Evolutionary conservation across 1,140 invertebrate genomes (phyloP), one percentile per base, ranked within the genome.

Genomic region (Drosophila ambigua): DNA sequence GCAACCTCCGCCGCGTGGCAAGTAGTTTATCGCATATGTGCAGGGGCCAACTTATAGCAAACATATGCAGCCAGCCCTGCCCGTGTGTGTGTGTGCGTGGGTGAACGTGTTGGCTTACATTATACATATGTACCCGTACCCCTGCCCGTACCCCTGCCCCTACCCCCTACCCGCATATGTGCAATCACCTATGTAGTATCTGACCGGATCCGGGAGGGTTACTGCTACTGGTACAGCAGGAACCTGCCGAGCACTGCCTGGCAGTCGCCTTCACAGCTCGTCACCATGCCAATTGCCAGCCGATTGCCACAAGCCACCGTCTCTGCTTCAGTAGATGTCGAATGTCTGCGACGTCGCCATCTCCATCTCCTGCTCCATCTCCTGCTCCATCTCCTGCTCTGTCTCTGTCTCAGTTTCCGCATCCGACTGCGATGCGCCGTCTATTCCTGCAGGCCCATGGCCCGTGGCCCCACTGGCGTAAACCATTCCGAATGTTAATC

Each of bases 11-110:
- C 52, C 31, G 53, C 59, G 72, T 75, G 68, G 65, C 78, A 87
- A 87, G 79, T 87, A 82, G 82, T 87, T 87, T 87, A 87, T 87
- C 82, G 82, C 82, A 87, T 73, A 85, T 87, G 87, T 85, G 74
- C 63, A 65, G 68, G 52, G 52, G 49, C 61, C 61, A 77, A 79
- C 75, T 83, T 87, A 83, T 83, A 72, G 68, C 83, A 76, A 69
- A 88, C 82, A 87, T 78, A 85, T 81, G 82, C 74, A 81, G 35
- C 62, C 43, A 0, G 24, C 23, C 20, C 20, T 0, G 16, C 16
- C 39, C 24, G 31, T 28, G 45, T 26, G 43, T 48, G 57, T 63
- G 63, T 46, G 41, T 45, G 55, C 39, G 46, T 55, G 64, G 23
- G 7, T 39, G 35, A 39, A 39, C 35, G 35, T 39, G 35, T 39